These are phyloP conservation scores for Clinocottus analis DNA, from an alignment of 2,113 vertebrate species.

Conservation along the genomic window DNA sequence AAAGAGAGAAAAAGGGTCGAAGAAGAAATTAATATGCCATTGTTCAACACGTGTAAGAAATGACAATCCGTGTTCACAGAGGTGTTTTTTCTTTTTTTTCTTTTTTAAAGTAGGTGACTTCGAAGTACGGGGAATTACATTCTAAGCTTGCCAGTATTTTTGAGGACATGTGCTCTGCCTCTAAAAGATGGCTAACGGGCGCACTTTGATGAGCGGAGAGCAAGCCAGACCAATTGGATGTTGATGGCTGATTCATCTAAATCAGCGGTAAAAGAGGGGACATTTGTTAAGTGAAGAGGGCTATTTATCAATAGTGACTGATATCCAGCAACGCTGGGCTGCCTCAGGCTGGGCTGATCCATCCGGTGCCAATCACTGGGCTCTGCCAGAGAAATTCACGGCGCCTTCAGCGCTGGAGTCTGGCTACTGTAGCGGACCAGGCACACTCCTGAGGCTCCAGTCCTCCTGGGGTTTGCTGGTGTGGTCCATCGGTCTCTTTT, in stretches of 20 bases:
- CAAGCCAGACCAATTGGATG: slow-evolving; percentile 54
- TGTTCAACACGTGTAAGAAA: slow-evolving; percentile 37
- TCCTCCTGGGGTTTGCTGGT: neutral
- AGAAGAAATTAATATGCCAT: slow-evolving; percentile 36
- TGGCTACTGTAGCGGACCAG: slow-evolving; percentile 13
- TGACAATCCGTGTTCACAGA: neutral
- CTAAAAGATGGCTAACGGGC: slow-evolving; percentile 58
- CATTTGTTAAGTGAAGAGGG: slow-evolving; percentile 69
- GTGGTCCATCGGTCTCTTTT: neutral
- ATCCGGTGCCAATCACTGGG: slow-evolving; percentile 71
- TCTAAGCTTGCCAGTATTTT: slow-evolving; percentile 26
- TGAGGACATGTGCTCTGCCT: slow-evolving; percentile 51
- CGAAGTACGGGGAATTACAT: slow-evolving; percentile 10
- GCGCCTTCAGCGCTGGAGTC: slow-evolving; percentile 36
- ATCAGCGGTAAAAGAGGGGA: slow-evolving; percentile 68
- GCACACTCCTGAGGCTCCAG: slow-evolving; percentile 11
- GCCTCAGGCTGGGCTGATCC: slow-evolving; percentile 69
- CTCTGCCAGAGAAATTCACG: slow-evolving; percentile 64
- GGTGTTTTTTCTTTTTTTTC: slow-evolving; percentile 15
- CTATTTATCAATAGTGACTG: slow-evolving; percentile 75
- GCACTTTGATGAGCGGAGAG: slow-evolving; percentile 64
- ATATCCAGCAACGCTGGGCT: slow-evolving; percentile 69
- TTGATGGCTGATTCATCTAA: slow-evolving; percentile 75
- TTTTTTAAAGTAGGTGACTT: neutral
- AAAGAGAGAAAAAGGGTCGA: slow-evolving; percentile 14